These are phyloP conservation scores for human (Homo sapiens) DNA, from an alignment of 2,113 vertebrate species.

Conservation along the genomic window GRCh38 chr13:107118501-107119000, in stretches of 20 bases:
- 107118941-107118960: background rate
- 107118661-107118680: slow-evolving; percentile 38
- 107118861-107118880: slow-evolving; percentile 52
- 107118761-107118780: slow-evolving; percentile 81
- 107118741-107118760: slow-evolving; percentile 87
- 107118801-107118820: slow-evolving; percentile 76
- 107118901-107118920: slow-evolving; percentile 61
- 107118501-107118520: background rate
- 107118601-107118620: slow-evolving; percentile 65
- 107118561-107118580: slow-evolving; percentile 56
- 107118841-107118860: slow-evolving; percentile 55
- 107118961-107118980: background rate
- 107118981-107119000: background rate
- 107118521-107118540: background rate
- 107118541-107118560: background rate
- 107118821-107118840: slow-evolving; percentile 66
- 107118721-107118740: slow-evolving; percentile 81
- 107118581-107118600: slow-evolving; percentile 58
- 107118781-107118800: slow-evolving; percentile 82
- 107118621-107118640: slow-evolving; percentile 45
- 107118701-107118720: slow-evolving; percentile 78
- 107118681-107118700: slow-evolving; percentile 74
- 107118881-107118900: slow-evolving; percentile 39
- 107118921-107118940: slow-evolving; percentile 47
- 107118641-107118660: slow-evolving; percentile 55